Evolutionary conservation across 2,113 vertebrate species (phyloP).

Genomic region (Crotophaga sulcirostris): DNA sequence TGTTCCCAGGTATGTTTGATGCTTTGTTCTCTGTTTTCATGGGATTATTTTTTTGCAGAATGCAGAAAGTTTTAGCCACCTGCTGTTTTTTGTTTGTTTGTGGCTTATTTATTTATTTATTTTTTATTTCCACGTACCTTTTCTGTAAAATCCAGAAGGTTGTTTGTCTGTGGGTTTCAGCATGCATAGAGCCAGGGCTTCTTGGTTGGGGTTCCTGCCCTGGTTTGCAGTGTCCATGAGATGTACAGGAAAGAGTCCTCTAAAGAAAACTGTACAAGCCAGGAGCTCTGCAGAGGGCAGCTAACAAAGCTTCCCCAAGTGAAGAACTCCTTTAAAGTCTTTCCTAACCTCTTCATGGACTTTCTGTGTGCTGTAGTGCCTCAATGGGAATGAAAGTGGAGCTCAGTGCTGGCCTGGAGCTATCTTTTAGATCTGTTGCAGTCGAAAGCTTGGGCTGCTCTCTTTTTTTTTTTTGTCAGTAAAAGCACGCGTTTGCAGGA

Average conservation of each 20-base stretch:
- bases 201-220: background rate
- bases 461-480: background rate
- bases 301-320: background rate
- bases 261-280: background rate
- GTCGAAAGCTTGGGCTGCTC: background rate
- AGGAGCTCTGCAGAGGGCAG: background rate
- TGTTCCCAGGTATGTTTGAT: constrained; percentile 16
- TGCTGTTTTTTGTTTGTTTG: background rate
- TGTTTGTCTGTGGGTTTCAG: background rate
- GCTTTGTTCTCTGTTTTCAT: background rate
- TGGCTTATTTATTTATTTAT: too few relatives aligned
- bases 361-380: background rate
- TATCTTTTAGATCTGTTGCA: background rate
- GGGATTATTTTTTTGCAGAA: fast-evolving
- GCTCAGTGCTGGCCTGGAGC: background rate
- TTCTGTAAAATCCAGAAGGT: background rate
- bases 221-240: background rate
- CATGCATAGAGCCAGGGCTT: background rate
- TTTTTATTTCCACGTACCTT: background rate
- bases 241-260: background rate
- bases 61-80: background rate
- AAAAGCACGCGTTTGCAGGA: background rate
- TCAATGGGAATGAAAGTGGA: background rate
- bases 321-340: background rate
- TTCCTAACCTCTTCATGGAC: background rate